A percentile compares a stretch with the other conserved stretches of the same genome.
phyloP scores from a whole-genome alignment of 2,888 invertebrate species.

The Bombylius discolor region DNA sequence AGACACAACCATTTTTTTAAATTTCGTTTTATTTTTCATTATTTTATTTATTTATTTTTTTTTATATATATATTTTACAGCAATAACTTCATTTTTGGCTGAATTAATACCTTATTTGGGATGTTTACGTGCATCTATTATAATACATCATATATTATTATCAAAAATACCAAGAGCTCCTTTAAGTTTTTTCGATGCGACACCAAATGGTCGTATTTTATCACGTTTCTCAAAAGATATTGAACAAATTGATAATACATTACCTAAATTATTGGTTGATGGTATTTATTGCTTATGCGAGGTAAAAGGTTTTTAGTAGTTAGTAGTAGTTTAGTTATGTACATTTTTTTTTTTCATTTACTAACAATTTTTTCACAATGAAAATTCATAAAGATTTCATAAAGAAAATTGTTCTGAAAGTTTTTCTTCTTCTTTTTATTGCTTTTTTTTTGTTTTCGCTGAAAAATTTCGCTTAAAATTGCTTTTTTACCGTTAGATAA shows the following conservation, averaged over 20 bases:
- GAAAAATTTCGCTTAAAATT: too few species aligned
- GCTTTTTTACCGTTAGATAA: too few species aligned
- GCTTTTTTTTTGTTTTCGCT: too few species aligned
- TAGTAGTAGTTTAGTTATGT: too few species aligned
- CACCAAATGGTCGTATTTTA: constrained; percentile 48
- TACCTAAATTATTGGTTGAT: constrained; percentile 42
- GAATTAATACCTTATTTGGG: constrained; percentile 57
- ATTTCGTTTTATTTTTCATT: too few species aligned
- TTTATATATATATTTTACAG: constrained; percentile 35
- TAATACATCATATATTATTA: constrained; percentile 37
- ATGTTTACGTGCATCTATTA: constrained; percentile 24
- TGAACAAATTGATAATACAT: constrained; percentile 33
- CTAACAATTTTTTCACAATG: too few species aligned
- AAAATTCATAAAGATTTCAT: too few species aligned
- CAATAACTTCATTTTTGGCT: constrained; percentile 49
- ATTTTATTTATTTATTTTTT: neutral
- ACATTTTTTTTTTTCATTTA: too few species aligned
- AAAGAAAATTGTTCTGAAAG: too few species aligned
- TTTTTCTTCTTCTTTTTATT: too few species aligned
- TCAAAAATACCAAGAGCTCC: constrained; percentile 40
- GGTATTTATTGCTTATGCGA: constrained; percentile 43
- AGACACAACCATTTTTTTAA: too few species aligned
- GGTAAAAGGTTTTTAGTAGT: constrained; percentile 35
- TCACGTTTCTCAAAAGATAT: constrained; percentile 42
- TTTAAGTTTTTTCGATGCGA: constrained; percentile 48